Base-by-base conservation (phyloP, 1,140 invertebrate species). In the Acromyrmex echinatior region DNA sequence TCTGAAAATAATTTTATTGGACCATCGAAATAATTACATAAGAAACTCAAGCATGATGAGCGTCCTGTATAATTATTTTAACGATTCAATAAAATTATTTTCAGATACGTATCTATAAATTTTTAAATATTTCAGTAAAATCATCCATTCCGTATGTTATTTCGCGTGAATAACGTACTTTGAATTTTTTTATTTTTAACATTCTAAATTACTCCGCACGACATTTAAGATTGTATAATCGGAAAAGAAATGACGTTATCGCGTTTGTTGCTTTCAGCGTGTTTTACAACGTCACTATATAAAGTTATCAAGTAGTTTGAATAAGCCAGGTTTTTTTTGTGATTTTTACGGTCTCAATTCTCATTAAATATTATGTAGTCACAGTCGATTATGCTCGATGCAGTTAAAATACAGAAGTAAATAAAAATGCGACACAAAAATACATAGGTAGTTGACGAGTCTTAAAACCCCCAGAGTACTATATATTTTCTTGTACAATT, bases 391-490 rank as follows among this genome's bases (percentile, higher is more conserved):
- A 86, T 71, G 63, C 39, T 80, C n/a, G 14, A 31, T 51, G 49
- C 49, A 71, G 21, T n/a, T 51, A 39, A 7, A 21, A 21, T 21
- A 12, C 3, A 6, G n/a, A 71, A 28, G 28, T 49, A 53, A 81
- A 86, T 80, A 81, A 86, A 81, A 65, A 58, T 68, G 14, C 39
- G n/a, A 65, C 25, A 18, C 18, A 14, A 49, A 68, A 63, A 51
- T 51, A 62, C 39, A 45, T 45, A 49, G 14, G 28, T 21, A 14
- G 21, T 58, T 74, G 45, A 53, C 21, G n/a, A 63, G 28, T 28
- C n/a, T 73, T 39, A 63, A 71, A 81, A 35, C 49, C 39, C 28
- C 25, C 25, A 18, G 39, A 84, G 18, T 77, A 85, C 9, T 16
- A 14, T 14, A 45, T 51, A 7, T 71, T 60, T 71, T 86, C 31